These are phyloP conservation scores for Bombylius major DNA, from an alignment of 2,888 invertebrate genomes.

Conservation along the genomic window DNA sequence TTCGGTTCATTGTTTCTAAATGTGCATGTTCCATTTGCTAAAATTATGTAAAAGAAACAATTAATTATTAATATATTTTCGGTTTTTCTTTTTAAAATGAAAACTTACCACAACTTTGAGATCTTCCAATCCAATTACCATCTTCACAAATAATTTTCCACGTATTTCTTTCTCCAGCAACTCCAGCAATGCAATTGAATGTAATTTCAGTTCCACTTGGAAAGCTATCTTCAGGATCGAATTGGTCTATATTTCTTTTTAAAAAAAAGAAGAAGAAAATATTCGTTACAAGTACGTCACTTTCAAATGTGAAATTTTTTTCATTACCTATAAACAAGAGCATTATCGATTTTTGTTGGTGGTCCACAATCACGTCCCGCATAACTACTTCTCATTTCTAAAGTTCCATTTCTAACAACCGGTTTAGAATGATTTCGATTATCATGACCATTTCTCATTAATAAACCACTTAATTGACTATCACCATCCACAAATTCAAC, in stretches of 20 bases:
- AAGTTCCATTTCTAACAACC: slow-evolving; percentile 13
- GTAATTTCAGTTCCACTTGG: slow-evolving; percentile 73
- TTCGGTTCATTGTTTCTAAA: slow-evolving; percentile 67
- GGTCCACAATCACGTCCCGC: slow-evolving; percentile 27
- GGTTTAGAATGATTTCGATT: slow-evolving; percentile 5
- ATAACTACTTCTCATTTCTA: slow-evolving; percentile 17
- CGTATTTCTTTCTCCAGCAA: slow-evolving; percentile 67
- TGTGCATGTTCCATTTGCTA: slow-evolving; percentile 59
- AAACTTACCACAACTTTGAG: slow-evolving; percentile 60
- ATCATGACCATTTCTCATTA: slow-evolving; percentile 5
- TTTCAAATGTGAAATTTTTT: too few species aligned
- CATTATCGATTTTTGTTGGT: slow-evolving; percentile 56
- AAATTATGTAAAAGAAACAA: slow-evolving; percentile 1
- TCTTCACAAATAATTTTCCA: slow-evolving; percentile 79
- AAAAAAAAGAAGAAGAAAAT: not conserved
- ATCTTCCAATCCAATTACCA: slow-evolving; percentile 72
- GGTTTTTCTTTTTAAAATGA: slow-evolving; percentile 5
- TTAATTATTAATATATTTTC: not conserved
- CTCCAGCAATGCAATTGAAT: slow-evolving; percentile 69
- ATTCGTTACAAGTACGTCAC: too few species aligned
- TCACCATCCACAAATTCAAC: slow-evolving; percentile 16
- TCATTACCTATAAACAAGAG: slow-evolving; percentile 48
- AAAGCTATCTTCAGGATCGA: slow-evolving; percentile 55
- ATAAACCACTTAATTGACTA: slow-evolving; percentile 14
- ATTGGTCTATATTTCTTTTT: slow-evolving; percentile 52